Evolutionary conservation across 2,888 invertebrate genomes (phyloP).

Genomic region (Nesidiocoris tenuis): DNA sequence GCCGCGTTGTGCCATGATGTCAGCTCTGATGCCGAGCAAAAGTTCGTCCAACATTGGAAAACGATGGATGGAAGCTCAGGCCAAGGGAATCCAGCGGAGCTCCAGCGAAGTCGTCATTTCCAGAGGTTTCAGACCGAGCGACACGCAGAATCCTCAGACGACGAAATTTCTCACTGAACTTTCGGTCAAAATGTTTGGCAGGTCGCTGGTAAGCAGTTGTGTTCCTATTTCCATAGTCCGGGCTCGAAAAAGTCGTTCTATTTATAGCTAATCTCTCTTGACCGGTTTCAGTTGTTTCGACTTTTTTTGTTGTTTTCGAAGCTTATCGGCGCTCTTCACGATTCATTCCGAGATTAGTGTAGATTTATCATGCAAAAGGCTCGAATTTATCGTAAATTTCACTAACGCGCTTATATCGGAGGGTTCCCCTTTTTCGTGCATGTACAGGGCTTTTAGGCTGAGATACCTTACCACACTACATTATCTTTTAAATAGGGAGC

Average conservation of each 20-base stretch:
- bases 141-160: conserved; percentile 78
- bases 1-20: conserved; percentile 35
- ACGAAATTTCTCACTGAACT: conserved; percentile 75
- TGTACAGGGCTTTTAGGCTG: too few relatives aligned
- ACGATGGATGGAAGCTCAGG: conserved; percentile 42
- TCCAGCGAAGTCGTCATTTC: conserved; percentile 66
- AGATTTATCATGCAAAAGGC: too few relatives aligned
- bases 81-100: conserved; percentile 48
- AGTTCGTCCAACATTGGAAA: conserved; percentile 45
- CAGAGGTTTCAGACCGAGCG: conserved; percentile 82
- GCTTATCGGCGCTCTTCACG: too few relatives aligned
- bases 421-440: too few relatives aligned
- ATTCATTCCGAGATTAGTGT: too few relatives aligned
- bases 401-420: too few relatives aligned
- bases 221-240: background rate
- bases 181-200: conserved; percentile 78
- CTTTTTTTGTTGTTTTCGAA: too few relatives aligned
- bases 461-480: too few relatives aligned
- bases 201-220: conserved; percentile 68
- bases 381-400: too few relatives aligned
- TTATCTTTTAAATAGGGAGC: too few relatives aligned
- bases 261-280: conserved; percentile 5
- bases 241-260: too few relatives aligned
- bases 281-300: too few relatives aligned
- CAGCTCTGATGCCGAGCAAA: conserved; percentile 43